Base-by-base conservation (phyloP, 2,888 invertebrate genomes). In the Cantharis flavilabris region DNA sequence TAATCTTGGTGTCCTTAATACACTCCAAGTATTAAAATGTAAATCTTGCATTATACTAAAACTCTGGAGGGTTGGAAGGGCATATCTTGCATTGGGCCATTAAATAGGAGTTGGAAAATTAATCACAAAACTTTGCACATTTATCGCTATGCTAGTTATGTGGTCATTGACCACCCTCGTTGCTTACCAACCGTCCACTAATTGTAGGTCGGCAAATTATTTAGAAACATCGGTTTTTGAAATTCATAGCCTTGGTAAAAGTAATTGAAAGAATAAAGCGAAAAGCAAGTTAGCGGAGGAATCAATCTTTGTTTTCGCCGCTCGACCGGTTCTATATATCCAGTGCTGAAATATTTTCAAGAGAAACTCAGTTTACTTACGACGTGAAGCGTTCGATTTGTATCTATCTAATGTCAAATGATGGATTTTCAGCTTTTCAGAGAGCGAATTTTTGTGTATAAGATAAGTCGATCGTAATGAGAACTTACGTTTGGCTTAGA, bases 241-340 rank as follows among this genome's bases (percentile, higher is more conserved):
- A 49, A 49, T 49, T 49, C 49, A 49, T 49, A 49, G 69, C 30
- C 49, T 28, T 69, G 73, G 69, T 63, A 74, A 74, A 63, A 70
- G 75, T 71, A 71, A 75, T 75, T 75, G 71, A 75, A 71, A 20
- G 67, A 62, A 70, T 71, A 23, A 64, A 65, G 33, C 65, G 23
- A 67, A 26, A 75, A 65, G 33, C 62, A 74, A 69, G 63, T 67
- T 30, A 65, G 65, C 65, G 65, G 28, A 71, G 67, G 70, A 64
- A 73, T 73, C 73, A 73, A 73, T 73, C 73, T 73, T 73, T 73
- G 73, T 73, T 73, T 23, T 49, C 28, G 49, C 13, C 73, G 73
- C 69, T 69, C 69, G 73, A 73, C 73, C 73, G 73, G 65, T 18
- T 62, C 33, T 65, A 49, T 67, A 49, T 67, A 72, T 64, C 64